These are phyloP conservation scores for Elaphurus davidianus DNA, from an alignment of 2,113 vertebrate genomes.

Conservation along the genomic window DNA sequence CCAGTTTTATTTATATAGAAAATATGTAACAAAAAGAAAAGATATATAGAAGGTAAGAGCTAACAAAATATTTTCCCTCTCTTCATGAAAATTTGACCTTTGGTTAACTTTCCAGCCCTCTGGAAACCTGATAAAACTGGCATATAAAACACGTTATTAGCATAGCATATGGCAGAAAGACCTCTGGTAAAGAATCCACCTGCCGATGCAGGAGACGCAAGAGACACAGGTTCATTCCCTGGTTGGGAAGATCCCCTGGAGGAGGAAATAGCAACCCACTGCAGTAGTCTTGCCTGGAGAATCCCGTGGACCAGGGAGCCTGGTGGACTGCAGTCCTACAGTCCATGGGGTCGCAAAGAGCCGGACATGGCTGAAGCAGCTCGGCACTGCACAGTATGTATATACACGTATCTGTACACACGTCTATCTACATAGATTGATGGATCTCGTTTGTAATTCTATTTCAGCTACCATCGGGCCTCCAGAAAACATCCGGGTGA, in stretches of 20 bases:
- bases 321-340: not conserved
- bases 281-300: not conserved
- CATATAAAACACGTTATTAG: not conserved
- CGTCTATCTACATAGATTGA: not conserved
- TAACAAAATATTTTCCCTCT: not conserved
- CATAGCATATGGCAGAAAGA: not conserved
- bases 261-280: not conserved
- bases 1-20: not conserved
- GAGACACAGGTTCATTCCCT: not conserved
- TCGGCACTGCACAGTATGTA: not conserved
- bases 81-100: not conserved
- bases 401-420: rapidly evolving
- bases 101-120: not conserved
- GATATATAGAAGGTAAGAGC: not conserved
- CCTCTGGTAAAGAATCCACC: not conserved
- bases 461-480: slow-evolving; percentile 79
- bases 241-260: not conserved
- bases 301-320: not conserved
- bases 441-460: not conserved
- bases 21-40: not conserved
- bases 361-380: not conserved
- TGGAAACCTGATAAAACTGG: not conserved
- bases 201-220: not conserved
- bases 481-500: slow-evolving; percentile 67
- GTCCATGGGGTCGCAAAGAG: not conserved